Evolutionary conservation across 2,888 invertebrate genomes (phyloP).

Genomic region (Eumerus sabulonum): DNA sequence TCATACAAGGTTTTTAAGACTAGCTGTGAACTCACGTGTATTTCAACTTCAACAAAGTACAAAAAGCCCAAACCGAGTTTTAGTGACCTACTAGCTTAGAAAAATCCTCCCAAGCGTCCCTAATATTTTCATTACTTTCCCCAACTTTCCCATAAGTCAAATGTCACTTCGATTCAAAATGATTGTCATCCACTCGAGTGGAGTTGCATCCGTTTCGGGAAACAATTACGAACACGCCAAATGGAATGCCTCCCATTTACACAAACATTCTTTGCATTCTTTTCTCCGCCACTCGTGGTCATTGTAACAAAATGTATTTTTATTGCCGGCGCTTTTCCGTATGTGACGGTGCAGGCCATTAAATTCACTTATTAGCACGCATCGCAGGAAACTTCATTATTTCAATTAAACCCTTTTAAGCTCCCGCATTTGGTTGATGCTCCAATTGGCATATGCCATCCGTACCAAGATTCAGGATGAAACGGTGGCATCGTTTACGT

Average conservation of each 20-base stretch:
- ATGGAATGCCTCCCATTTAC: constrained; percentile 8
- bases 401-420: constrained; percentile 59
- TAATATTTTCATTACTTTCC: too few species aligned
- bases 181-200: too few species aligned
- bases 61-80: too few species aligned
- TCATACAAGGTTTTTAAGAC: too few species aligned
- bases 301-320: constrained; percentile 51
- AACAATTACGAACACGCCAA: constrained; percentile 24
- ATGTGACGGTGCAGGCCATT: constrained; percentile 43
- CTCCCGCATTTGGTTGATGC: constrained; percentile 35
- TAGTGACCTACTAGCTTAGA: too few species aligned
- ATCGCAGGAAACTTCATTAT: constrained; percentile 62
- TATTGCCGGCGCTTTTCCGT: constrained; percentile 22
- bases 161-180: neutral
- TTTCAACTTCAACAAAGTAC: too few species aligned
- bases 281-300: too few species aligned
- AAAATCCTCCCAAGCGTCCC: too few species aligned
- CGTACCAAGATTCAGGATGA: constrained; percentile 29
- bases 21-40: too few species aligned
- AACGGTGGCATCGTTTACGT: constrained; percentile 3
- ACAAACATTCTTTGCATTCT: neutral
- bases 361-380: constrained; percentile 64
- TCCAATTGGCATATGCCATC: constrained; percentile 55
- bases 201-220: neutral
- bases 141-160: neutral